phyloP scores from a whole-genome alignment of 2,888 invertebrate genomes.

The Chymomyza procnemis region DNA sequence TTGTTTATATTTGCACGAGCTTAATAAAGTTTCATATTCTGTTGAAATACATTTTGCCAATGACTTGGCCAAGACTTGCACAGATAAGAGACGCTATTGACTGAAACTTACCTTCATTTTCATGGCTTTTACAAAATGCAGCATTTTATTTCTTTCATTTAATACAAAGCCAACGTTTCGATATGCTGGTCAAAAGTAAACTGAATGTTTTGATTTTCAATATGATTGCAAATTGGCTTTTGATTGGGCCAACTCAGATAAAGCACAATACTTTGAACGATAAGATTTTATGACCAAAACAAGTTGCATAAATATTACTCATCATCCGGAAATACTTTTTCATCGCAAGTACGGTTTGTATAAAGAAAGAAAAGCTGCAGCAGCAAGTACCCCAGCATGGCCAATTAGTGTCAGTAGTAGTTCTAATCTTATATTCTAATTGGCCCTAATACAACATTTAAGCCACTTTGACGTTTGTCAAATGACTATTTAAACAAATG shows the following conservation, averaged over 20 bases:
- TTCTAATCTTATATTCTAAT: not conserved
- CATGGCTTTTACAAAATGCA: not conserved
- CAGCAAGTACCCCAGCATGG: slow-evolving; percentile 15
- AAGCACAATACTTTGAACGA: slow-evolving; percentile 19
- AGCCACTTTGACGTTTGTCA: slow-evolving; percentile 28
- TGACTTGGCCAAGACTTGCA: not conserved
- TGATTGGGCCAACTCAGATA: slow-evolving; percentile 16
- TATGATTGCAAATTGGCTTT: slow-evolving; percentile 3
- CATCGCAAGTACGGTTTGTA: too few relatives aligned
- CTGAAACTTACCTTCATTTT: slow-evolving; percentile 21
- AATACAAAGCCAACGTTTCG: slow-evolving; percentile 30
- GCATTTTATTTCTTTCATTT: slow-evolving; percentile 11
- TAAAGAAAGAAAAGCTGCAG: too few relatives aligned
- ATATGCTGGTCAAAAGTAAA: slow-evolving; percentile 53
- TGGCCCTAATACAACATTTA: slow-evolving; percentile 23
- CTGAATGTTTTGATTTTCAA: slow-evolving; percentile 39
- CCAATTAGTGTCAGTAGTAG: slow-evolving; percentile 21
- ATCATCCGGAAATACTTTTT: not conserved
- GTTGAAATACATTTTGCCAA: slow-evolving; percentile 17
- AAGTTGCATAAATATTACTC: not conserved
- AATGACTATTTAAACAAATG: slow-evolving; percentile 28
- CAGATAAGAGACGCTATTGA: slow-evolving; percentile 1
- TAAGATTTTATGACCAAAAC: not conserved
- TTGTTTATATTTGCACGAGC: slow-evolving; percentile 32
- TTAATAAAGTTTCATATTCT: slow-evolving; percentile 48